Evolutionary conservation across 2,113 vertebrate species (phyloP).

Genomic region (Taurulus bubalis): DNA sequence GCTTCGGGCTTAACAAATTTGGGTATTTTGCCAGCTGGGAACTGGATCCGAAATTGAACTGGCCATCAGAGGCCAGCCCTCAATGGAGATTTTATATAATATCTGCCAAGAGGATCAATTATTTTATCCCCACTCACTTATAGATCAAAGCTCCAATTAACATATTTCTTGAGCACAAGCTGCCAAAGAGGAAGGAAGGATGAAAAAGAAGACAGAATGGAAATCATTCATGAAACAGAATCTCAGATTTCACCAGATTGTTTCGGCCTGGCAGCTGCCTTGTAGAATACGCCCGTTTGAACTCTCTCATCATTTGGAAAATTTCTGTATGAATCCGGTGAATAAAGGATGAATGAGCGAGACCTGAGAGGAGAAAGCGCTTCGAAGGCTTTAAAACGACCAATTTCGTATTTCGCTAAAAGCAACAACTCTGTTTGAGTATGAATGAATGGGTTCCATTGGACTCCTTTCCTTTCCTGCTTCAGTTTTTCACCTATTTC

Average conservation of each 20-base stretch:
- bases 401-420: conserved; percentile 50
- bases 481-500: conserved; percentile 25
- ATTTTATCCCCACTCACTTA: not conserved
- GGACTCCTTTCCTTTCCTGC: conserved; percentile 38
- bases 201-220: conserved; percentile 15
- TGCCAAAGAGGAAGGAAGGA: conserved; percentile 26
- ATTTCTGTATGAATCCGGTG: conserved; percentile 30
- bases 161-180: not conserved
- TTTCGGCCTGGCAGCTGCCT: conserved; percentile 47
- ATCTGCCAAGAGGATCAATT: not conserved
- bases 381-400: conserved; percentile 57
- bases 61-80: not conserved
- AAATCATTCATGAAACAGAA: conserved; percentile 41
- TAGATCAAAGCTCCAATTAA: conserved; percentile 33
- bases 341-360: conserved; percentile 53
- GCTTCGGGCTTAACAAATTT: not conserved
- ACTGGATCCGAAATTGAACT: not conserved
- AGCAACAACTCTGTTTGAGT: conserved; percentile 73
- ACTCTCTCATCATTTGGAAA: conserved; percentile 41
- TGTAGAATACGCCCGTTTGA: conserved; percentile 49
- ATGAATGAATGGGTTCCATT: conserved; percentile 57
- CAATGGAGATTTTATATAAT: not conserved
- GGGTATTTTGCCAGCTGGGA: not conserved
- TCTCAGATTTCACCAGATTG: conserved; percentile 31
- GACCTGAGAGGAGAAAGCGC: conserved; percentile 26